A percentile compares a stretch with the other conserved stretches of the same genome.
Conservation (phyloP, 2,797 vertebrate genomes). For the Meda fulgida region DNA sequence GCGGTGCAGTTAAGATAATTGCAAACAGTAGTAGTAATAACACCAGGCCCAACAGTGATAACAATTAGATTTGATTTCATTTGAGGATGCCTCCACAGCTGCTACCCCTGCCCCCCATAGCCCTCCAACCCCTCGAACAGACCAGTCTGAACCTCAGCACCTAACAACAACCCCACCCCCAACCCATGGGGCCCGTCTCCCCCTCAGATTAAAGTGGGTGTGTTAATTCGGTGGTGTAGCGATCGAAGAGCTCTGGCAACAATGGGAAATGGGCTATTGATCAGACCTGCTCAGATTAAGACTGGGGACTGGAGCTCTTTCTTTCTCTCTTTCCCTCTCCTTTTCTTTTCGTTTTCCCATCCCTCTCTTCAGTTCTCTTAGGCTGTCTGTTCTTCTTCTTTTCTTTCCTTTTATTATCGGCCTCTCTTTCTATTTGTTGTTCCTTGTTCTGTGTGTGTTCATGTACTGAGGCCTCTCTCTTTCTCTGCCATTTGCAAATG, state of each 20-base stretch:
- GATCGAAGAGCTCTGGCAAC: constrained; percentile 99
- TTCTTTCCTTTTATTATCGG: constrained; percentile 70
- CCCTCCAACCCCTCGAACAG: constrained; percentile 50
- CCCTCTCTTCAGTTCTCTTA: constrained; percentile 72
- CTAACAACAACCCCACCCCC: constrained; percentile 63
- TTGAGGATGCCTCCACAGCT: constrained; percentile 87
- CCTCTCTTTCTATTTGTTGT: constrained; percentile 64
- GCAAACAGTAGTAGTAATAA: constrained; percentile 81
- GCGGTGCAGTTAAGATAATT: constrained; percentile 72
- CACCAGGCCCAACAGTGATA: constrained; percentile 82
- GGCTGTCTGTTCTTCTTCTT: constrained; percentile 65
- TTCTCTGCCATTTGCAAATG: not conserved
- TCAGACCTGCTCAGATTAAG: constrained; percentile 98
- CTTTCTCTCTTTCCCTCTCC: constrained; percentile 84
- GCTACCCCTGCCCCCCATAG: constrained; percentile 75
- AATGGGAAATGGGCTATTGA: constrained; percentile 99
- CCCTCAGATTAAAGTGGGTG: constrained; percentile 96
- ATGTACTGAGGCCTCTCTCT: constrained; percentile 18
- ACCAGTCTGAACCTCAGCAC: constrained; percentile 62
- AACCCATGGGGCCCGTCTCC: constrained; percentile 78
- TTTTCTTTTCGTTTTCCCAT: constrained; percentile 82
- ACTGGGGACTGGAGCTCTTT: constrained; percentile 97
- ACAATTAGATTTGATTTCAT: constrained; percentile 89
- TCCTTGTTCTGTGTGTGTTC: too few relatives aligned
- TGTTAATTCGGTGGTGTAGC: constrained; percentile 97